Base-by-base conservation (phyloP, 2,797 vertebrate species). In the Darevskia nairensis region DNA sequence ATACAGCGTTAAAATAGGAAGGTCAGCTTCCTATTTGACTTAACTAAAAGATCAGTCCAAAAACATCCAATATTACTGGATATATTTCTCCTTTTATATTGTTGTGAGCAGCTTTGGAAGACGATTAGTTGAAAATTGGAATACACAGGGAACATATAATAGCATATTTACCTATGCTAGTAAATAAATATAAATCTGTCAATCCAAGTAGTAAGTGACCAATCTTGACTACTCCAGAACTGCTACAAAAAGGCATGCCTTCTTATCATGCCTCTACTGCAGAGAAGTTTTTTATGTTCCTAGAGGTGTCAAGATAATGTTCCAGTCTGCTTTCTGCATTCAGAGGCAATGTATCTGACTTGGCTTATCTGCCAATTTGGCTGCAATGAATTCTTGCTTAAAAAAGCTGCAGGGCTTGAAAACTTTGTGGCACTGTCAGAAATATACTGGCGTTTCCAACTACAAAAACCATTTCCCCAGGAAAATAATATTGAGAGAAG, bases 311-410 rank as follows among this genome's bases (percentile, higher is more conserved):
- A 82, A 64, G n/a, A 84, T 59, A 84, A 88, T 59, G 39, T 76
- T 82, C 39, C 86, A 55, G 17, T 84, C 44, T 78, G 25, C 46
- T 88, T 59, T 71, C 75, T 84, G 17, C 84, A 79, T 84, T 79
- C 59, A 76, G 29, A 88, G 39, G 80, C 59, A 55, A 77, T 82
- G 41, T 68, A 88, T 39, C n/a, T 23, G 41, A 46, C 41, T 88
- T 84, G 50, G 81, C 61, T 78, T 69, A 66, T 69, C 4, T 88
- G 81, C 81, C 44, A 77, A 83, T 19, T 13, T 41, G n/a, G 27
- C 29, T 39, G 80, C 46, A 68, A 66, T 29, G 9, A 88, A 77
- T 68, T 82, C 39, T 82, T 77, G 39, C 59, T 29, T 77, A 68
- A 50, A n/a, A 66, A 77, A 88, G 44, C 2, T 32, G 32, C 15